Conservation (phyloP, 2,888 invertebrate genomes). For the Saturnia pavonia region DNA sequence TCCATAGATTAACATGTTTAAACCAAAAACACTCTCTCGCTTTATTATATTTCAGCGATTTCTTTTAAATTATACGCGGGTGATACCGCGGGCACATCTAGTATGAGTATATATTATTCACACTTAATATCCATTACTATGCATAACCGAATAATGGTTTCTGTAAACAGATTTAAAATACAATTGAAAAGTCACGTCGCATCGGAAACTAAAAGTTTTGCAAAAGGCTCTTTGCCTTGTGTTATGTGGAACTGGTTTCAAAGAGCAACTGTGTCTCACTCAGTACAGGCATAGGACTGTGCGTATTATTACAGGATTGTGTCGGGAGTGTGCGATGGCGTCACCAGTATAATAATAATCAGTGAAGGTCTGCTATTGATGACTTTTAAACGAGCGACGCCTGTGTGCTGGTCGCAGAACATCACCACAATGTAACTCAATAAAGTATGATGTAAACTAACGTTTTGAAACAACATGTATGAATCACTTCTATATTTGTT, state of each 20-base stretch:
- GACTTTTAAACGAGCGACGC: conserved; percentile 39
- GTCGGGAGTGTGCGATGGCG: conserved; percentile 62
- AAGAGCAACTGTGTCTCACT: conserved; percentile 17
- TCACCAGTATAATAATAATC: conserved; percentile 68
- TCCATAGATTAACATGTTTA: too few relatives aligned
- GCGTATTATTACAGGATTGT: conserved; percentile 33
- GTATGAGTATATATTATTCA: too few relatives aligned
- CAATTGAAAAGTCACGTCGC: not conserved
- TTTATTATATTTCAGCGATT: too few relatives aligned
- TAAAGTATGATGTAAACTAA: conserved; percentile 49
- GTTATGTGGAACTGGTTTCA: conserved; percentile 20
- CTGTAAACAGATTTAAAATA: not conserved
- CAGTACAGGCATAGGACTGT: conserved; percentile 23
- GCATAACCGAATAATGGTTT: not conserved
- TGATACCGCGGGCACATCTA: too few relatives aligned
- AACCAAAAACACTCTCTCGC: too few relatives aligned
- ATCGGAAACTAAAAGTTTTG: conserved; percentile 9
- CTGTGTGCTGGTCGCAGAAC: conserved; percentile 39
- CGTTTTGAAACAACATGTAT: conserved; percentile 36
- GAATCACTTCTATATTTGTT: conserved; percentile 13
- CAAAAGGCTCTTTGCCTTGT: conserved; percentile 14
- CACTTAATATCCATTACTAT: too few relatives aligned
- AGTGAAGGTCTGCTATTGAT: conserved; percentile 60
- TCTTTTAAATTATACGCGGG: too few relatives aligned
- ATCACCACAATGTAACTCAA: conserved; percentile 37